phyloP scores from a whole-genome alignment of 1,140 invertebrate species.

The Scaptomyza montana region DNA sequence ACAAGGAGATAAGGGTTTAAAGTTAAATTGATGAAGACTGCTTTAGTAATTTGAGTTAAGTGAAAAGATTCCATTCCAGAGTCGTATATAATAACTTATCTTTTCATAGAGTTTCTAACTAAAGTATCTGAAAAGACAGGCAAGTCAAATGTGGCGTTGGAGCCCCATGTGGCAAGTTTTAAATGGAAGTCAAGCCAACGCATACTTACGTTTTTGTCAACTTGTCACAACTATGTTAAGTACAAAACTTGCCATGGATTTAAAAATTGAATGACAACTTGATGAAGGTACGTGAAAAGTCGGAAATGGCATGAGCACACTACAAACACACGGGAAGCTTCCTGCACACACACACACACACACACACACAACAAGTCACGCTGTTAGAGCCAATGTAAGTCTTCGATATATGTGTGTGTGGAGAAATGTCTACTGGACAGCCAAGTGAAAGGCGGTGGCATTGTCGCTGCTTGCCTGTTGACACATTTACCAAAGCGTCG shows the following conservation, averaged over 20 bases:
- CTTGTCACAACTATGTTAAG: slow-evolving; percentile 82
- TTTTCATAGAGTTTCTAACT: background rate
- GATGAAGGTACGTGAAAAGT: slow-evolving; percentile 82
- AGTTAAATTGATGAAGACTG: background rate
- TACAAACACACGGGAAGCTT: slow-evolving; percentile 14
- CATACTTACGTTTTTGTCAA: slow-evolving; percentile 73
- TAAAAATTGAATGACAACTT: slow-evolving; percentile 83
- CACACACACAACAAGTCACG: slow-evolving; percentile 9
- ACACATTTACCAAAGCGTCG: slow-evolving; percentile 56
- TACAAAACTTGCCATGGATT: slow-evolving; percentile 81
- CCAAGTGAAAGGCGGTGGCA: slow-evolving; percentile 55
- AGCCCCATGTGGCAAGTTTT: slow-evolving; percentile 55
- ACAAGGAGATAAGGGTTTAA: background rate
- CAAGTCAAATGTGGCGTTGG: slow-evolving; percentile 26
- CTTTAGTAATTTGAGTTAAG: too few relatives aligned
- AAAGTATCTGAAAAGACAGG: background rate
- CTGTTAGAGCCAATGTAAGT: slow-evolving; percentile 33
- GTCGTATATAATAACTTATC: background rate
- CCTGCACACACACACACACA: slow-evolving; percentile 37
- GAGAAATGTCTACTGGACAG: slow-evolving; percentile 46
- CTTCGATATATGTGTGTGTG: background rate
- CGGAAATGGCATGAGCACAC: slow-evolving; percentile 70
- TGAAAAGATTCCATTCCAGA: too few relatives aligned
- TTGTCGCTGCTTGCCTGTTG: slow-evolving; percentile 63
- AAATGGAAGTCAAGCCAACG: slow-evolving; percentile 65